A percentile compares a stretch with the other conserved stretches of the same genome.
Evolutionary conservation across 2,888 invertebrate genomes (phyloP).

Genomic region (Diadromus collaris): DNA sequence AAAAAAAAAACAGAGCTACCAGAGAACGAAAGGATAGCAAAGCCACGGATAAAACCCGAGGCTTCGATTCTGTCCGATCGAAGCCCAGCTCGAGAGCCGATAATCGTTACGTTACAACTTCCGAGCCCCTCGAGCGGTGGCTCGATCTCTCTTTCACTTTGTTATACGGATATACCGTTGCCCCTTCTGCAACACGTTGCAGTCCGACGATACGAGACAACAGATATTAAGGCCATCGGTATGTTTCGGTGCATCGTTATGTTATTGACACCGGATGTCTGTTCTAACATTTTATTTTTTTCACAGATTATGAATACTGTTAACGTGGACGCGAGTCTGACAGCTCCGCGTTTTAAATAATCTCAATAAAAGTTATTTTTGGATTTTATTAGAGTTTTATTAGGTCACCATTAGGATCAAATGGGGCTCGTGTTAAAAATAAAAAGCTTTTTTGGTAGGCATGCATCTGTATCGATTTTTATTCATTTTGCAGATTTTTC

Average conservation of each 20-base stretch:
- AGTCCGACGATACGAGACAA: slow-evolving; percentile 34
- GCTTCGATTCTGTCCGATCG: slow-evolving; percentile 23
- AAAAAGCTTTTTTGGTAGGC: too few relatives aligned
- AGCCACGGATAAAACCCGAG: not conserved
- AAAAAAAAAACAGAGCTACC: not conserved
- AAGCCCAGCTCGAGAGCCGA: slow-evolving; percentile 31
- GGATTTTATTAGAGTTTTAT: too few relatives aligned
- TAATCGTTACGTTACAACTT: slow-evolving; percentile 45
- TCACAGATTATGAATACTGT: not conserved
- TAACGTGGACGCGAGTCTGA: not conserved
- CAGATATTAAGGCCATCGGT: slow-evolving; percentile 33
- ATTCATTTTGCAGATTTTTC: too few relatives aligned
- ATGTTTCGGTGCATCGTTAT: slow-evolving; percentile 29
- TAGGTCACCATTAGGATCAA: too few relatives aligned
- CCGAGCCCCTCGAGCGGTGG: slow-evolving; percentile 18
- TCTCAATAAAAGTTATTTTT: too few relatives aligned
- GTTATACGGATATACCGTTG: slow-evolving; percentile 4
- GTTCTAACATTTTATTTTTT: not conserved
- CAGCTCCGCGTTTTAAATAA: not conserved
- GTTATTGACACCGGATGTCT: not conserved
- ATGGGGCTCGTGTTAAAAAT: too few relatives aligned
- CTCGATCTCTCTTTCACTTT: slow-evolving; percentile 6
- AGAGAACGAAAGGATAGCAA: not conserved
- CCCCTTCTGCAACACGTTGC: slow-evolving; percentile 1
- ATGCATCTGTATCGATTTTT: too few relatives aligned